phyloP scores from a whole-genome alignment of 2,113 vertebrate genomes.

The Sturnira hondurensis region DNA sequence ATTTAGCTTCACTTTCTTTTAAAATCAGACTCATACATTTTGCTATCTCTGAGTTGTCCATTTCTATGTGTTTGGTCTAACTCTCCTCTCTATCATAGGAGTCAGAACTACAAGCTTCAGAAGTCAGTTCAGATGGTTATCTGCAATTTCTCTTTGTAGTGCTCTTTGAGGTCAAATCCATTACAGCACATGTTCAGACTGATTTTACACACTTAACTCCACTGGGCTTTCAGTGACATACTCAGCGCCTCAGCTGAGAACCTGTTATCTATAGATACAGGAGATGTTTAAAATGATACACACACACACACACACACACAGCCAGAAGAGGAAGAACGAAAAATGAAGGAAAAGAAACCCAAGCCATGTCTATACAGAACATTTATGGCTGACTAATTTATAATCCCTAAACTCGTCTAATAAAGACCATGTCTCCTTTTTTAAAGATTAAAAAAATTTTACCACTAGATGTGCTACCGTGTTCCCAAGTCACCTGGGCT shows the following conservation, averaged over 20 bases:
- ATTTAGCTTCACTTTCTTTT: slow-evolving; percentile 53
- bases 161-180: slow-evolving; percentile 83
- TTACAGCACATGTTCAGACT: slow-evolving; percentile 78
- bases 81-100: slow-evolving; percentile 71
- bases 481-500: slow-evolving; percentile 30
- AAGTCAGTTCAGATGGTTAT: slow-evolving; percentile 84
- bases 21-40: slow-evolving; percentile 65
- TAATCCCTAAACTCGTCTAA: slow-evolving; percentile 30
- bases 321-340: background rate
- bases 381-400: background rate
- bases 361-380: slow-evolving; percentile 39
- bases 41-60: slow-evolving; percentile 65
- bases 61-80: slow-evolving; percentile 62
- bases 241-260: slow-evolving; percentile 76
- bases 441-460: slow-evolving; percentile 27
- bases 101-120: slow-evolving; percentile 77
- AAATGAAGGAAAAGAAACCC: background rate
- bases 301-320: slow-evolving; percentile 6
- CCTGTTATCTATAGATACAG: slow-evolving; percentile 74
- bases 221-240: slow-evolving; percentile 70
- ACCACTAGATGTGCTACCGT: background rate
- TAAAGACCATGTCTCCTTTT: background rate
- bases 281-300: slow-evolving; percentile 71
- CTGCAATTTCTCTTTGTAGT: slow-evolving; percentile 82
- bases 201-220: slow-evolving; percentile 83